Conservation (phyloP, 2,888 invertebrate species). For the Caenorhabditis wallacei region DNA sequence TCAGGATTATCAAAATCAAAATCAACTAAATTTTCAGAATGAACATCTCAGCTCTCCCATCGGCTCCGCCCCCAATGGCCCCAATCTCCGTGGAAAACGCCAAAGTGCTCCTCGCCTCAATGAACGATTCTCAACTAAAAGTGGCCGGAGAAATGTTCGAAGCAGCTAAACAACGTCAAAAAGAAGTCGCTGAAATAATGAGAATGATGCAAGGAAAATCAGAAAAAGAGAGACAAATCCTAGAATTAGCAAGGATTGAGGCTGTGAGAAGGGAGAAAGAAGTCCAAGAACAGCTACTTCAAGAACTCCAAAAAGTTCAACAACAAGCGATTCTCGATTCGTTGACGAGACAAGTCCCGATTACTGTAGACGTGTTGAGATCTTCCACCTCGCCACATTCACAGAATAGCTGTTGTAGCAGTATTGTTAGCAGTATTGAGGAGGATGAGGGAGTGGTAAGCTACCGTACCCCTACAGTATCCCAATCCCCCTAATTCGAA, state of each 20-base stretch:
- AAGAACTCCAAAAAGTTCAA: background rate
- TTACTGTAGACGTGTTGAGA: slow-evolving; percentile 38
- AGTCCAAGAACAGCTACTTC: slow-evolving; percentile 2
- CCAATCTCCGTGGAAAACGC: slow-evolving; percentile 7
- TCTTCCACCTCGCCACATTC: slow-evolving; percentile 39
- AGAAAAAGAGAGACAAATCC: too few relatives aligned
- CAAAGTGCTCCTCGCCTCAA: slow-evolving; percentile 5
- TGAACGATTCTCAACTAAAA: slow-evolving; percentile 6
- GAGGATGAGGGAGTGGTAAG: slow-evolving; percentile 4
- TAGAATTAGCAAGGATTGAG: too few relatives aligned
- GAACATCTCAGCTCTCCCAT: background rate
- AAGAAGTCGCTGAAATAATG: too few relatives aligned
- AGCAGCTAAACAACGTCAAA: too few relatives aligned
- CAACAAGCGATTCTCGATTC: slow-evolving; percentile 44
- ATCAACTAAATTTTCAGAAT: slow-evolving; percentile 1
- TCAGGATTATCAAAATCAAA: too few relatives aligned
- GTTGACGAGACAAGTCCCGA: slow-evolving; percentile 17
- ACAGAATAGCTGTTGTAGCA: slow-evolving; percentile 3
- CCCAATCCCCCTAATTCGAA: too few relatives aligned
- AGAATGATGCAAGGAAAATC: too few relatives aligned
- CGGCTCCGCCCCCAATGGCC: background rate
- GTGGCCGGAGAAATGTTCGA: too few relatives aligned
- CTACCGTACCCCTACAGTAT: background rate
- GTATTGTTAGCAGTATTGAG: background rate
- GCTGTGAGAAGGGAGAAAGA: background rate